Conservation (phyloP, 35 echinoderm and acorn worm species). For the Heliocidaris tuberculata region DNA sequence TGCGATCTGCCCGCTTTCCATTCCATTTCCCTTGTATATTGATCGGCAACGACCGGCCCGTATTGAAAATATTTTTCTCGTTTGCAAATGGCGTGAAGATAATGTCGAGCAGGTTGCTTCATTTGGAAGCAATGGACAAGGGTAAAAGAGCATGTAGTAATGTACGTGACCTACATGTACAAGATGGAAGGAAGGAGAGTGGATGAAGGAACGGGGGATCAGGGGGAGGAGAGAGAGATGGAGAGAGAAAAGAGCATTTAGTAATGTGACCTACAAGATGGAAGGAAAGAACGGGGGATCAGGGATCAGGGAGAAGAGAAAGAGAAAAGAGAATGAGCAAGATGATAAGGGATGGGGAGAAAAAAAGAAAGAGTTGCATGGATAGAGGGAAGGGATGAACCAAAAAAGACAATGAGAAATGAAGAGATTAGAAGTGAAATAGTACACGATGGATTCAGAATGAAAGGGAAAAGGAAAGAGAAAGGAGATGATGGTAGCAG, state of each 20-base stretch:
- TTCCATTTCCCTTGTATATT: slow-evolving; percentile 28
- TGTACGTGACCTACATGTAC: slow-evolving; percentile 33
- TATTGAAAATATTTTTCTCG: slow-evolving; percentile 36
- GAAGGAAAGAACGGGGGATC: neutral
- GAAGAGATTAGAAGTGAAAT: neutral
- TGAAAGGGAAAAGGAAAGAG: too few relatives aligned
- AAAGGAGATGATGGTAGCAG: too few relatives aligned
- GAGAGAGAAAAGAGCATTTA: neutral
- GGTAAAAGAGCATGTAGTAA: slow-evolving; percentile 36
- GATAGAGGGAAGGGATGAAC: neutral
- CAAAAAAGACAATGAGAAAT: neutral
- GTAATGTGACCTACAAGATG: neutral
- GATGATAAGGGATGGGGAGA: neutral
- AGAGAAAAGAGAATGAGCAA: neutral
- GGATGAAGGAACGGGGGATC: neutral
- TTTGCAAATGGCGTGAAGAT: slow-evolving; percentile 39
- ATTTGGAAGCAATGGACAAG: slow-evolving; percentile 17
- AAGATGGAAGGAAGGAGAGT: neutral
- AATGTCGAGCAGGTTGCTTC: slow-evolving; percentile 37
- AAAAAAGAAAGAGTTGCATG: neutral
- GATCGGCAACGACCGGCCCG: slow-evolving; percentile 21
- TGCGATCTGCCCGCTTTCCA: neutral
- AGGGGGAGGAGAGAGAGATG: neutral
- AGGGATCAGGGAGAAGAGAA: neutral
- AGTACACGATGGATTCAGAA: too few relatives aligned